Evolutionary conservation across 2,113 vertebrate species (phyloP), one percentile per base, ranked within the genome.

Genomic region (Carollia perspicillata): DNA sequence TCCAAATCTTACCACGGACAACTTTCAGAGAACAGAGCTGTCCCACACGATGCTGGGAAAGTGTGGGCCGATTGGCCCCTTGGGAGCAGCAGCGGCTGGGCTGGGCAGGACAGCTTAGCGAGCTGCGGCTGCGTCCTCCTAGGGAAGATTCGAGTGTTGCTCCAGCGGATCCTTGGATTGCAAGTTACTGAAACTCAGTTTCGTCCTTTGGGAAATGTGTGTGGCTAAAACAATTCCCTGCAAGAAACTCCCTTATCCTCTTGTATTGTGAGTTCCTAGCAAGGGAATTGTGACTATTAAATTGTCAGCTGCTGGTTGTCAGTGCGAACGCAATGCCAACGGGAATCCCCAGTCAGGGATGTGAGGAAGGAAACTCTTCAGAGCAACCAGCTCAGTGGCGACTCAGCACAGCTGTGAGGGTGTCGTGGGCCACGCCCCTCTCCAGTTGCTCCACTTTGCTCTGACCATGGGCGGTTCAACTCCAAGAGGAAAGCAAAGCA

Each of bases 41-140:
- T 14, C 40, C 20, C 20, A 0, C 13, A 13, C 9, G 49, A 7
- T 6, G 2, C 8, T 0, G 0, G 0, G 60, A 58, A 49, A 2
- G 7, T 8, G 5, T 11, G 28, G 65, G 49, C 8, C 2, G 2
- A 35, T 42, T 12, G 11, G 12, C 18, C 2, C 3, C 40, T 11
- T 12, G 49, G 53, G 12, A 26, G 16, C 12, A 4, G 28, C 33
- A 51, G 33, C 33, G 5, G 0, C 2, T 4, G 8, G 0, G 23
- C 16, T 3, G 5, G 40, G 11, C 11, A 22, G 6, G 35, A 2
- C 28, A 8, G 4, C 4, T 6, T 10, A 3, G 4, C 5, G 28
- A 20, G 40, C 2, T 20, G 33, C 17, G 13, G 42, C 58, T 5
- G 33, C 40, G 13, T 2, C 53, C 30, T 42, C 33, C 14, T 3